Conservation (phyloP, 2,797 vertebrate genomes). For the Enoplosus armatus region DNA sequence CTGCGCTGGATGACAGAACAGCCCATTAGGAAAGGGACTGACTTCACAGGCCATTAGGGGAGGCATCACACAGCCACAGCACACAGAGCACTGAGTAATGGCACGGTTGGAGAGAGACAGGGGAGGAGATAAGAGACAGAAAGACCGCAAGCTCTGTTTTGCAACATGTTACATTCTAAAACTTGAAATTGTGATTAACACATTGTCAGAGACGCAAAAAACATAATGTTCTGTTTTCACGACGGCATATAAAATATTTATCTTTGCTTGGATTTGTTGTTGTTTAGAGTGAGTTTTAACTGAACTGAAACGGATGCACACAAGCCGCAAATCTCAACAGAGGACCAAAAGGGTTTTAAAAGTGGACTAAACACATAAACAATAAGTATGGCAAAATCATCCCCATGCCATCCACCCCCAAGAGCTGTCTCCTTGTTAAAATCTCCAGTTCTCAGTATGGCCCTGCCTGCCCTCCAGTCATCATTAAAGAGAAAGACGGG, state of each 20-base stretch:
- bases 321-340: slow-evolving; percentile 26
- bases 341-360: slow-evolving; percentile 49
- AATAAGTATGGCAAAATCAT: slow-evolving; percentile 61
- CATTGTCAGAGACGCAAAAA: background rate
- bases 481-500: slow-evolving; percentile 80
- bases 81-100: slow-evolving; percentile 76
- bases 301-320: slow-evolving; percentile 19
- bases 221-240: background rate
- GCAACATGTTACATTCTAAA: background rate
- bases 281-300: slow-evolving; percentile 8
- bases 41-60: slow-evolving; percentile 86
- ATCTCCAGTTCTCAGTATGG: slow-evolving; percentile 67
- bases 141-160: slow-evolving; percentile 31
- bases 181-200: slow-evolving; percentile 21
- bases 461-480: slow-evolving; percentile 78
- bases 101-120: slow-evolving; percentile 45
- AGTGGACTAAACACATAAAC: slow-evolving; percentile 68
- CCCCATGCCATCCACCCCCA: slow-evolving; percentile 50
- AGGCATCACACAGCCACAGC: slow-evolving; percentile 76
- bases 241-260: background rate
- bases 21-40: slow-evolving; percentile 82
- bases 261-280: background rate
- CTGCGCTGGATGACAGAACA: slow-evolving; percentile 82
- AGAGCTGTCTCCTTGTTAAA: slow-evolving; percentile 75
- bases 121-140: slow-evolving; percentile 13